Percentiles rank a stretch among this genome's conserved stretches.
phyloP scores from a whole-genome alignment of 2,113 vertebrate genomes.

The Myiozetetes cayanensis region DNA sequence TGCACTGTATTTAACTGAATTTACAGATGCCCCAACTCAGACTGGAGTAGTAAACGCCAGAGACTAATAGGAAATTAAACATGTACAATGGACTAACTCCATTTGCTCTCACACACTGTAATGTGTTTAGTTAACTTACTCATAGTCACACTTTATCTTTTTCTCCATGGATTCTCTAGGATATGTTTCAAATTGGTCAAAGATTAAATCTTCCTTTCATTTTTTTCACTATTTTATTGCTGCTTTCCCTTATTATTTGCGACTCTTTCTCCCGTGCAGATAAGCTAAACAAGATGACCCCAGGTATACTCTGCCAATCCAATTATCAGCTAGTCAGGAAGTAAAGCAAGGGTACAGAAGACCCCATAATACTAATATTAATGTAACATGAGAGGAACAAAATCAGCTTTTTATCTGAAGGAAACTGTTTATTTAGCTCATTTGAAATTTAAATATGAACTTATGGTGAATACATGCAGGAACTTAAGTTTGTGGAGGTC shows the following conservation, averaged over 20 bases:
- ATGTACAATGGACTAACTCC: constrained; percentile 85
- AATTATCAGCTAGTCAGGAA: constrained; percentile 74
- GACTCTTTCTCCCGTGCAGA: constrained; percentile 65
- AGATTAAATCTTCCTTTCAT: constrained; percentile 83
- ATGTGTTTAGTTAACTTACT: constrained; percentile 84
- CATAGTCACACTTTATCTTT: constrained; percentile 80
- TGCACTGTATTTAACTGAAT: constrained; percentile 90
- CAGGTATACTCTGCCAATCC: constrained; percentile 60
- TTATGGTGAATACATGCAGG: neutral
- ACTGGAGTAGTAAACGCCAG: constrained; percentile 76
- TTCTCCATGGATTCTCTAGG: constrained; percentile 76
- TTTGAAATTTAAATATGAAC: constrained; percentile 78
- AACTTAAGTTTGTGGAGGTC: constrained; percentile 17
- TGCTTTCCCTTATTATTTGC: constrained; percentile 69
- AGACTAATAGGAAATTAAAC: constrained; percentile 89
- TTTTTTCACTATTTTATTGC: constrained; percentile 74
- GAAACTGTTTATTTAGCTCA: constrained; percentile 68
- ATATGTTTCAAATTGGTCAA: constrained; percentile 82
- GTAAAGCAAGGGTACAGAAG: constrained; percentile 59
- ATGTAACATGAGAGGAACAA: constrained; percentile 72
- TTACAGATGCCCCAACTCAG: constrained; percentile 83
- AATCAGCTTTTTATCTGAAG: constrained; percentile 73
- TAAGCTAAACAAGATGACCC: constrained; percentile 77
- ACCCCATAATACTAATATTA: constrained; percentile 72
- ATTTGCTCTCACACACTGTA: constrained; percentile 77